phyloP scores from a whole-genome alignment of 1,140 invertebrate species.

The Bombus haemorrhoidalis region DNA sequence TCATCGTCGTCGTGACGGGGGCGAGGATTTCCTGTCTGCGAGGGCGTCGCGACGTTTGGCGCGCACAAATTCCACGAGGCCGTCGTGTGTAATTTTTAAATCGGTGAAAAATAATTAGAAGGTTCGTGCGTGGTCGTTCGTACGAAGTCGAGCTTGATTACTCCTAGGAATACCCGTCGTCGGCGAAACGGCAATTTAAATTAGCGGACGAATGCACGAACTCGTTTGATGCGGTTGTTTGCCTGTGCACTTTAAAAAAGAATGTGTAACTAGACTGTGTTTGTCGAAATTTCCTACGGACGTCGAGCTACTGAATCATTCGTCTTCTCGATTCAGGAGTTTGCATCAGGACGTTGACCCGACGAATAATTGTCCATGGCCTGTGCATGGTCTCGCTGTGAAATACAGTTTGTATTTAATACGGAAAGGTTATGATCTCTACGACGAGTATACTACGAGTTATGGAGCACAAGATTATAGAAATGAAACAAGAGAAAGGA shows the following conservation, averaged over 20 bases:
- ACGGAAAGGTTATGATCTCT: too few relatives aligned
- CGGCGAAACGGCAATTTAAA: slow-evolving; percentile 67
- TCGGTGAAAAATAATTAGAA: slow-evolving; percentile 63
- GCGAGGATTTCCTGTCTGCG: slow-evolving; percentile 10
- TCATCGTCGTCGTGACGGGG: background rate
- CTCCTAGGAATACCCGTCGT: slow-evolving; percentile 56
- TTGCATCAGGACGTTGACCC: background rate
- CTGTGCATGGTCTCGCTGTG: too few relatives aligned
- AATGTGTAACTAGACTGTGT: slow-evolving; percentile 27
- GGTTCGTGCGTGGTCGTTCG: background rate
- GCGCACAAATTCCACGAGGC: too few relatives aligned
- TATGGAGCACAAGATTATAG: too few relatives aligned
- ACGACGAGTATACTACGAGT: too few relatives aligned
- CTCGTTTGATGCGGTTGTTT: slow-evolving; percentile 13
- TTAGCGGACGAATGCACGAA: slow-evolving; percentile 45
- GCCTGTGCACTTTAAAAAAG: slow-evolving; percentile 4
- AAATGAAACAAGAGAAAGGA: too few relatives aligned
- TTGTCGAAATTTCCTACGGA: background rate
- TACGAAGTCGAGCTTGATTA: slow-evolving; percentile 36
- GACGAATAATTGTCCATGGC: background rate
- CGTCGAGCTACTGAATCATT: background rate
- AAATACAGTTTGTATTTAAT: too few relatives aligned
- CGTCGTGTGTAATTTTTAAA: slow-evolving; percentile 35
- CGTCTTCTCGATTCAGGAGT: background rate
- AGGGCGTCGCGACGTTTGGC: background rate